A percentile compares a stretch with the other conserved stretches of the same genome.
phyloP scores from a whole-genome alignment of 2,888 invertebrate genomes.

The Hipparchia sbordonii region DNA sequence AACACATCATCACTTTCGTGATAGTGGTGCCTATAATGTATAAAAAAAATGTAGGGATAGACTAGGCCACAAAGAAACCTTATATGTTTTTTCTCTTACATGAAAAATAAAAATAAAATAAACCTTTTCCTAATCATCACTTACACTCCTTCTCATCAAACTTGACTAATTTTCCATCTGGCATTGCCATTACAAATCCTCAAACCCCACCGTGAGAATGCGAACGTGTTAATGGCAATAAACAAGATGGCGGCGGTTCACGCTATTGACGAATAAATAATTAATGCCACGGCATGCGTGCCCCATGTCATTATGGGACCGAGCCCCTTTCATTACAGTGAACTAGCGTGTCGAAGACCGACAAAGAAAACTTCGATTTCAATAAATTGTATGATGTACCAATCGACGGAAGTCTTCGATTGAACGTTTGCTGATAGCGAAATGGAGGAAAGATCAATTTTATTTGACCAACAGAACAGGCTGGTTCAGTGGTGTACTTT shows the following conservation, averaged over 20 bases:
- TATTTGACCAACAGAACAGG: no score
- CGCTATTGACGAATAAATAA: conserved; percentile 34
- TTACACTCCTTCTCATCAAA: not conserved
- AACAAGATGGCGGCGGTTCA: conserved; percentile 26
- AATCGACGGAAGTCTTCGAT: not conserved
- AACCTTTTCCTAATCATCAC: no score
- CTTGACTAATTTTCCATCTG: conserved; percentile 1
- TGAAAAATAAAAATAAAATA: no score
- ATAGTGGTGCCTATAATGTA: no score
- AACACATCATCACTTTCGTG: no score
- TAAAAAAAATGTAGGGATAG: no score
- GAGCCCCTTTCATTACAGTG: conserved; percentile 25
- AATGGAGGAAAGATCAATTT: not conserved
- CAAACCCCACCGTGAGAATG: conserved; percentile 30
- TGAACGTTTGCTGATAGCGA: not conserved
- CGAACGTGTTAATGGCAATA: conserved; percentile 28
- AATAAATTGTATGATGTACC: not conserved
- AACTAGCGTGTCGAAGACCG: conserved; percentile 23
- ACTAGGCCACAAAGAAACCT: no score
- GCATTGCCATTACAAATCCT: conserved; percentile 13
- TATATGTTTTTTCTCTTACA: no score
- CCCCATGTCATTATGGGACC: conserved; percentile 30
- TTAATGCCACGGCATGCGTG: conserved; percentile 36
- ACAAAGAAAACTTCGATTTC: conserved; percentile 13
- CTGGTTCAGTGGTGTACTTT: no score